These are phyloP conservation scores for Acropora tenuis DNA, from an alignment of 64 coral and sea anemone species.

Conservation along the genomic window DNA sequence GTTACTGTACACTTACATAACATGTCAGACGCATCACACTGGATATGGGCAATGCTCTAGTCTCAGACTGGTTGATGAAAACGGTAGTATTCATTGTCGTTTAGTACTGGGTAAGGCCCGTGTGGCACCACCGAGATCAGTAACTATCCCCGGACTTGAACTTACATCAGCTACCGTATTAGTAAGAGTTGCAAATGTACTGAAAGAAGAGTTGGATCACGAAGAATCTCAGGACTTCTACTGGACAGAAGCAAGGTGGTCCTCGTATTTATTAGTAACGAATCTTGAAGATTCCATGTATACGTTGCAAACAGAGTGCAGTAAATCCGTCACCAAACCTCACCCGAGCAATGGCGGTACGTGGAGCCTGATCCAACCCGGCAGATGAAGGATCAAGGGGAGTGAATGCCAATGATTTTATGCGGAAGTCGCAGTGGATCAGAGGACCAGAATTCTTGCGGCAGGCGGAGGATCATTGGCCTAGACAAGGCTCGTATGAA, in stretches of 20 bases:
- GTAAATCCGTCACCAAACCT: slow-evolving; percentile 10
- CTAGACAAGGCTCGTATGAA: not conserved
- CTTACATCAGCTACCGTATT: slow-evolving; percentile 48
- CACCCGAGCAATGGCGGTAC: slow-evolving; percentile 39
- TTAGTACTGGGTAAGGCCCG: no score
- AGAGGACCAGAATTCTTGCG: slow-evolving; percentile 51
- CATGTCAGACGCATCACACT: slow-evolving; percentile 42
- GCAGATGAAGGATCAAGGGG: slow-evolving; percentile 59
- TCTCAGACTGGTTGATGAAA: no score
- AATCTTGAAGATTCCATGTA: slow-evolving; percentile 35
- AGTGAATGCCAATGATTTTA: slow-evolving; percentile 38
- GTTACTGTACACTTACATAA: slow-evolving; percentile 28
- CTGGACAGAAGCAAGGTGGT: slow-evolving; percentile 60
- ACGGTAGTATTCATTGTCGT: no score
- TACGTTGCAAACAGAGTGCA: slow-evolving; percentile 52
- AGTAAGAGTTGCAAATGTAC: slow-evolving; percentile 38
- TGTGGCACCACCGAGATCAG: no score
- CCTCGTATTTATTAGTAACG: slow-evolving; percentile 28
- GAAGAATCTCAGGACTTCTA: slow-evolving; percentile 34
- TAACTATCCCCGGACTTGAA: no score
- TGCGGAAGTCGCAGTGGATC: slow-evolving; percentile 30
- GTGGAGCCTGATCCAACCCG: slow-evolving; percentile 20
- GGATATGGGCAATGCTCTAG: slow-evolving; percentile 72
- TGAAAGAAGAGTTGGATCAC: no score
- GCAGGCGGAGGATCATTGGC: slow-evolving; percentile 30